These are phyloP conservation scores for Lemur catta DNA, from an alignment of 2,797 vertebrate species.

Conservation along the genomic window DNA sequence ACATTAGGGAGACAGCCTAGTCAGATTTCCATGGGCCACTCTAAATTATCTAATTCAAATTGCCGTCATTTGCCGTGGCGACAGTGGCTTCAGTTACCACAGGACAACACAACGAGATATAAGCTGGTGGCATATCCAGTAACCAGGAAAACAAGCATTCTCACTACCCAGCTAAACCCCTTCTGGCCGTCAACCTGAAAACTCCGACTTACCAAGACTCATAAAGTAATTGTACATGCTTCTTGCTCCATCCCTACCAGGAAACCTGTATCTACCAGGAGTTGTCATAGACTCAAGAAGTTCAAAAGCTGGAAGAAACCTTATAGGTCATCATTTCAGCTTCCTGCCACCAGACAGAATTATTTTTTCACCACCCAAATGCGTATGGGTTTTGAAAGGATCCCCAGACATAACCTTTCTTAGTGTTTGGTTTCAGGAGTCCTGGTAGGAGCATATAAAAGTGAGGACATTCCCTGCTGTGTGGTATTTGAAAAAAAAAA, in stretches of 20 bases:
- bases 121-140: neutral
- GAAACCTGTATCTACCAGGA: neutral
- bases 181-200: neutral
- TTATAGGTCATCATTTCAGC: neutral
- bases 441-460: neutral
- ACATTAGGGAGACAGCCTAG: neutral
- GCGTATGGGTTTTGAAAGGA: neutral
- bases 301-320: neutral
- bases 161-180: neutral
- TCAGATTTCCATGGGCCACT: neutral
- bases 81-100: slow-evolving; percentile 33
- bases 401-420: neutral
- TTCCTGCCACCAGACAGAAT: neutral
- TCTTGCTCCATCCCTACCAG: neutral
- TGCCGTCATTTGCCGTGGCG: slow-evolving; percentile 25
- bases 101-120: slow-evolving; percentile 31
- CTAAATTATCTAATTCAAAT: slow-evolving; percentile 19
- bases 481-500: neutral
- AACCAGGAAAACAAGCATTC: slow-evolving; percentile 51
- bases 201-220: slow-evolving; percentile 5
- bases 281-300: neutral
- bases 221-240: neutral
- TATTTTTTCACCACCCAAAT: neutral
- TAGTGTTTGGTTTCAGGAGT: neutral
- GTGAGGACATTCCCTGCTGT: neutral